These are phyloP conservation scores for Sepioteuthis lessoniana DNA, from an alignment of 2,888 invertebrate species.

Conservation along the genomic window DNA sequence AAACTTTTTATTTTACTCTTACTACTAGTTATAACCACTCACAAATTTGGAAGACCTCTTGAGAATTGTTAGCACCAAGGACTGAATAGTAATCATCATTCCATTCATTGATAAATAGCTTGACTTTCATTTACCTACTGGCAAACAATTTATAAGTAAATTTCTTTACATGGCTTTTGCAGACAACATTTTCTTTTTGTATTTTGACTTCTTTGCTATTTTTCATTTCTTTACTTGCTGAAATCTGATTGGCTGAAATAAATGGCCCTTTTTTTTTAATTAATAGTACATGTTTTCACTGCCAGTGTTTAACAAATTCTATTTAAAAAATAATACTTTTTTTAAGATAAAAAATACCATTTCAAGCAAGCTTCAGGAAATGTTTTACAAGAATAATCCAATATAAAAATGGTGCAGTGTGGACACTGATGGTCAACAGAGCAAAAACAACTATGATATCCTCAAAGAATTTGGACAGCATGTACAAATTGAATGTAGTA, in stretches of 20 bases:
- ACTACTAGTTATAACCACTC: neutral
- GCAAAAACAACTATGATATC: no score
- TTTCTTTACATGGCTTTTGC: neutral
- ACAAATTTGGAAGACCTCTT: neutral
- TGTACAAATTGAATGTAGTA: no score
- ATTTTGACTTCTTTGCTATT: neutral
- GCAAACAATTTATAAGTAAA: neutral
- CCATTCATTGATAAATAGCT: neutral
- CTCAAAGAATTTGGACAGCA: no score
- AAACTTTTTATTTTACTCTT: neutral
- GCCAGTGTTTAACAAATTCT: neutral
- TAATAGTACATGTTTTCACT: neutral
- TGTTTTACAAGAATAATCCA: no score
- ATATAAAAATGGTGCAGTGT: no score
- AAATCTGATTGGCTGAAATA: no score
- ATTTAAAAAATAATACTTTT: neutral
- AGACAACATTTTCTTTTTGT: neutral
- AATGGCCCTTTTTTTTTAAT: neutral
- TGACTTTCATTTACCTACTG: neutral
- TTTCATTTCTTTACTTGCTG: neutral
- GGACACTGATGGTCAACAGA: no score
- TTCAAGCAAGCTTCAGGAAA: no score
- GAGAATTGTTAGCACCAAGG: neutral
- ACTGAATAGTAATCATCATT: slow-evolving; percentile 4
- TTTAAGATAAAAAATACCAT: no score